Evolutionary conservation across 1,140 invertebrate genomes (phyloP), one percentile per base, ranked within the genome.

Genomic region (Cotesia glomerata): DNA sequence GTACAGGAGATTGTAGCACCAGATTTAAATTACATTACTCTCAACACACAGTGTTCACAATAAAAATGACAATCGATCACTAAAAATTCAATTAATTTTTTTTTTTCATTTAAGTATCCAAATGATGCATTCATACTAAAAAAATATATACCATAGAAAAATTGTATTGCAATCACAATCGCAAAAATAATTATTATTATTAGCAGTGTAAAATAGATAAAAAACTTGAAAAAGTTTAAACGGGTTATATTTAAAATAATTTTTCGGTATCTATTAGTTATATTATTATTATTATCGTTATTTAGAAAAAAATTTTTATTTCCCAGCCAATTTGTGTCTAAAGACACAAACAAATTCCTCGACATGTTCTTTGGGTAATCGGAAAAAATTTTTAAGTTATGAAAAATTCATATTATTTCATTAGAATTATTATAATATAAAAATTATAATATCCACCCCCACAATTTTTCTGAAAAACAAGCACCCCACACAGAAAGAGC

Each of bases 11-110:
- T 72, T 62, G 56, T 74, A 76, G 72, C 75, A 72, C 75, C 75
- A 74, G 67, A 65, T 76, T 63, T 61, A 66, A 76, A 72, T 76
- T 72, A 76, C 73, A 70, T 70, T 75, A 76, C 64, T 74, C 64
- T 73, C 67, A 67, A 76, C 65, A 58, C 71, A 74, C 69, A 74
- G 36, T 66, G 34, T 54, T 45, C 8, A 26, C 39, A 45, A 45
- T 66, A 49, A 66, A 71, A 61, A 13, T 75, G 69, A 75, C 71
- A 66, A 75, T 32, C 74, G 70, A 70, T 73, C 54, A 71, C 56
- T 65, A 71, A 59, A 61, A 34, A 35, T 49, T n/a, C 65, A 65
- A 71, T 66, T 39, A 71, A 61, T 59, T 39, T 72, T 32, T 62
- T 49, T 69, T 56, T 56, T 65, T 56, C 61, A 56, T 52, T 67